phyloP scores from a whole-genome alignment of 2,888 invertebrate genomes.

The Panopea generosa region DNA sequence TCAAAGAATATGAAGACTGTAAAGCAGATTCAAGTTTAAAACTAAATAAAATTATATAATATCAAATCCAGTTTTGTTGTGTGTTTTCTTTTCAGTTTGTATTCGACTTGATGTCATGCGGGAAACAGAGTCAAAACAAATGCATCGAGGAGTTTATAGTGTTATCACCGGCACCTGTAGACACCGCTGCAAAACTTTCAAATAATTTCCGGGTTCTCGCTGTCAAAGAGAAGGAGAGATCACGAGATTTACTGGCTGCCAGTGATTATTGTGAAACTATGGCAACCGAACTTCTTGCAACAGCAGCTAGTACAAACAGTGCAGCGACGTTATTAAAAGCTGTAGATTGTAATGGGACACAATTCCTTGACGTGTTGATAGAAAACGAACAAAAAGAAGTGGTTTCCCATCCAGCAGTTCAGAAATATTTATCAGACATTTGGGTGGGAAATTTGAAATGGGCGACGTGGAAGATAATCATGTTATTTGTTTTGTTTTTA shows the following conservation, averaged over 20 bases:
- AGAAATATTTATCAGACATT: constrained; percentile 96
- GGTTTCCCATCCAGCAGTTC: constrained; percentile 97
- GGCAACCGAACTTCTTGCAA: constrained; percentile 97
- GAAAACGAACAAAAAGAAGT: constrained; percentile 99
- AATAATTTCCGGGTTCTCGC: constrained; percentile 91
- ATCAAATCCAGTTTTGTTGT: too few relatives aligned
- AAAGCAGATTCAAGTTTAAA: too few relatives aligned
- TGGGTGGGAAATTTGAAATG: constrained; percentile 99
- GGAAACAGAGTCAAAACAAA: constrained; percentile 95
- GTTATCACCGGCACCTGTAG: constrained; percentile 99
- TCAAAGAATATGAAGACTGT: too few relatives aligned
- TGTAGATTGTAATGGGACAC: constrained; percentile 96
- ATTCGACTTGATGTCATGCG: constrained; percentile 99
- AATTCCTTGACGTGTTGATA: constrained; percentile 97
- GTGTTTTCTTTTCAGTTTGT: constrained; percentile 90
- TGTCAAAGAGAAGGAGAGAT: constrained; percentile 98
- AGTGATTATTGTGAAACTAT: constrained; percentile 98
- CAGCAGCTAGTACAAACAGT: constrained; percentile 97
- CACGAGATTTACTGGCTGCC: constrained; percentile 97
- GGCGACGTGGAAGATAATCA: constrained; percentile 96
- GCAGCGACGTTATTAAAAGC: constrained; percentile 97
- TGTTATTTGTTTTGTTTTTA: constrained; percentile 92
- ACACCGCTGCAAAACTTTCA: constrained; percentile 98
- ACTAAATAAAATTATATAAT: too few relatives aligned
- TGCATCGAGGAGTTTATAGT: constrained; percentile 99